Evolutionary conservation across 2,113 vertebrate genomes (phyloP).

Genomic region (Gallinago undulata): DNA sequence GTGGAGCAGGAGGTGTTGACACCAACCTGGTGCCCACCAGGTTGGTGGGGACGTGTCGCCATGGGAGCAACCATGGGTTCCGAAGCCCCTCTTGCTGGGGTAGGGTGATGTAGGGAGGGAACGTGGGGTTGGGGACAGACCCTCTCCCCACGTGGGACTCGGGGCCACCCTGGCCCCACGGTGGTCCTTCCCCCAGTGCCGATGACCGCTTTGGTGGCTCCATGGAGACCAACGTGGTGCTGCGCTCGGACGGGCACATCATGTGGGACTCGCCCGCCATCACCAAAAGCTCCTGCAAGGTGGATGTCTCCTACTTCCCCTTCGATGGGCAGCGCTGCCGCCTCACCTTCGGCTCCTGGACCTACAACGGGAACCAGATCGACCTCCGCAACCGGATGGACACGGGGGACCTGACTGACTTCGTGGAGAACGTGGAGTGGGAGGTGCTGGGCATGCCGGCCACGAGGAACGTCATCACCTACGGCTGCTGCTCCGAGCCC

Average conservation of each 20-base stretch:
- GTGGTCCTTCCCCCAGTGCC: constrained; percentile 66
- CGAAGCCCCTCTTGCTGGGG: rapidly evolving
- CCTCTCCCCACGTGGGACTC: rapidly evolving
- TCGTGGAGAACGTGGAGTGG: constrained; percentile 93
- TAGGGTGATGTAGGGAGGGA: background rate
- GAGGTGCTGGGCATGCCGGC: constrained; percentile 88
- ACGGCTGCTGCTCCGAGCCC: constrained; percentile 91
- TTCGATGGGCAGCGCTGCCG: constrained; percentile 87
- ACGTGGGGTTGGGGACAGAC: rapidly evolving
- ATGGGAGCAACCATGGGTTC: background rate
- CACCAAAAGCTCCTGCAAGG: constrained; percentile 91
- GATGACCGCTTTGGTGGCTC: constrained; percentile 81
- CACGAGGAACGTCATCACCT: constrained; percentile 79
- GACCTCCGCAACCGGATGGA: constrained; percentile 79
- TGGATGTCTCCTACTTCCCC: constrained; percentile 91
- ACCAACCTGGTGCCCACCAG: background rate
- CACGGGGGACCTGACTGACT: constrained; percentile 80
- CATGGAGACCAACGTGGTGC: constrained; percentile 90
- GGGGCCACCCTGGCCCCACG: rapidly evolving
- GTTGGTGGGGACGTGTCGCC: rapidly evolving
- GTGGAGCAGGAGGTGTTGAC: background rate
- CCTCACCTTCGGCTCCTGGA: constrained; percentile 95
- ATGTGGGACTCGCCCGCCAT: constrained; percentile 90
- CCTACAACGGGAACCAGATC: constrained; percentile 89
- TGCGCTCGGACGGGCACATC: constrained; percentile 82